Evolutionary conservation across 2,888 invertebrate genomes (phyloP), one percentile per base, ranked within the genome.

Genomic region (Penaeus monodon): DNA sequence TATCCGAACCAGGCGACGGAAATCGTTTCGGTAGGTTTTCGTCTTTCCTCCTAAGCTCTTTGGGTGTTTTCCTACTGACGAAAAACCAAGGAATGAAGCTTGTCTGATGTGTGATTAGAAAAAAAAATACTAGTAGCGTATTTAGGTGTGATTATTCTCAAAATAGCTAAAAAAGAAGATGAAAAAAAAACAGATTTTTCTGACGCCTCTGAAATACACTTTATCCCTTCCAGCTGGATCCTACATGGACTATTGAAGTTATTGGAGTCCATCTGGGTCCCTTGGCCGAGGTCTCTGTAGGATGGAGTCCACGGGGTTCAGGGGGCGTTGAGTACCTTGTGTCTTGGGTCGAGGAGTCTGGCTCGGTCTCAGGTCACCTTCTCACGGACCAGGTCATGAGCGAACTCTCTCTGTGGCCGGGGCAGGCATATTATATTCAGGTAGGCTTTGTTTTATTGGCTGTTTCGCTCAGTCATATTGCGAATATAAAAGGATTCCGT

Each of bases 341-440:
- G 33, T 87, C 86, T 1, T 87, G 86, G 86, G 70, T 82, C 2
- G 86, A 87, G 14, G 79, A 83, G 33, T 78, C 86, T n/a, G 86
- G 86, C 27, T 82, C 70, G 57, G 83, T 87, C 17, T 87, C 86
- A 22, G 86, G 86, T 38, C 86, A 87, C 29, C 73, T 87, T 38
- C 73, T 87, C 24, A 87, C 86, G 12, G 78, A 79, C 29, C 82
- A 87, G 24, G 79, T 82, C 33, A 77, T 73, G 64, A 87, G 77
- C n/a, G 68, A 83, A 38, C 65, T 87, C 44, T 79, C 86, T 14
- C 78, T 87, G 24, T 87, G 86, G 86, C 86, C 83, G 27, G 86
- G 86, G 10, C 86, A 87, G 70, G 82, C 65, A 29, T 87, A 87
- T 63, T 68, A 63, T 64, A 14, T 87, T 6, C 83, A 87, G 83